Conservation (phyloP, 2,888 invertebrate species). For the Oligia fasciuncula region DNA sequence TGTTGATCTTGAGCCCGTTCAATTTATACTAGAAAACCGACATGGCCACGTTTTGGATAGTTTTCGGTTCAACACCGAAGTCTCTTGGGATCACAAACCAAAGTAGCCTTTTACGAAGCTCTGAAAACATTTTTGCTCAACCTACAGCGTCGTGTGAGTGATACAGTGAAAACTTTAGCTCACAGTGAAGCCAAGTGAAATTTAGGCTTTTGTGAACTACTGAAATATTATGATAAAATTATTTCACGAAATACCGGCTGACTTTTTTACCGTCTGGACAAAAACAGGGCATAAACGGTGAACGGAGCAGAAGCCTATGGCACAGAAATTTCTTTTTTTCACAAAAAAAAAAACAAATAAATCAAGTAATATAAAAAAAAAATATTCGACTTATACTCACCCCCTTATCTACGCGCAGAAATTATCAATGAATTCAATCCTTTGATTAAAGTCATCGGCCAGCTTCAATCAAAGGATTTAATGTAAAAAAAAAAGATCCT, state of each 20-base stretch:
- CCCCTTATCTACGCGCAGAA: background rate
- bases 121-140: constrained; percentile 2
- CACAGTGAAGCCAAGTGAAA: background rate
- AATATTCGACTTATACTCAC: background rate
- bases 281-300: background rate
- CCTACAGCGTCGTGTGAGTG: background rate
- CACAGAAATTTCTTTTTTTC: background rate
- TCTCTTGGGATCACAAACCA: constrained; percentile 16
- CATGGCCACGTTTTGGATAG: constrained; percentile 30
- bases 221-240: background rate
- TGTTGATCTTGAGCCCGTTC: constrained; percentile 12
- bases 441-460: background rate
- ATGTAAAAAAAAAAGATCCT: background rate
- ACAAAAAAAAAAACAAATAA: background rate
- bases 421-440: background rate
- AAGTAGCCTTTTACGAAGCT: constrained; percentile 23
- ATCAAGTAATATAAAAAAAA: background rate
- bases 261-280: background rate
- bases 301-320: background rate
- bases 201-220: background rate
- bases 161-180: background rate
- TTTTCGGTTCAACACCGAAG: constrained; percentile 28
- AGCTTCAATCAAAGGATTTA: background rate
- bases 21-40: constrained; percentile 19
- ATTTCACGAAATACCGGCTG: background rate